A percentile compares a stretch with the other conserved stretches of the same genome.
These are phyloP conservation scores for Murina feae DNA, from an alignment of 2,113 vertebrate genomes.

Conservation along the genomic window DNA sequence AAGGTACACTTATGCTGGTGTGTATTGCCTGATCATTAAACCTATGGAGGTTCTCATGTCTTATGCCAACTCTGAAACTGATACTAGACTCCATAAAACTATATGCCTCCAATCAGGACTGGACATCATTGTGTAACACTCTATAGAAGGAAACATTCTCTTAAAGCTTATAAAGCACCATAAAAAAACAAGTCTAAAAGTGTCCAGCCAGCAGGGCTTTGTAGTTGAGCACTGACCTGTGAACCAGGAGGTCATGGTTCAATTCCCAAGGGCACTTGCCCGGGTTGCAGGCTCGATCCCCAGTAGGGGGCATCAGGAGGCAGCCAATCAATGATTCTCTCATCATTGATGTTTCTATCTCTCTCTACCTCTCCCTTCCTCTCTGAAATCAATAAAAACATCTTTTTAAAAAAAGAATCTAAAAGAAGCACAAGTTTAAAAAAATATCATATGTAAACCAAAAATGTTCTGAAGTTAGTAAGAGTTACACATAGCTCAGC, in stretches of 20 bases:
- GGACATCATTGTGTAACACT: background rate
- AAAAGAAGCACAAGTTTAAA: background rate
- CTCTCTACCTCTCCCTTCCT: too few relatives aligned
- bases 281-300: too few relatives aligned
- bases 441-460: background rate
- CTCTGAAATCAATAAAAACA: too few relatives aligned
- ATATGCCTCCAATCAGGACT: background rate
- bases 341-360: too few relatives aligned
- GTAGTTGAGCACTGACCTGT: too few relatives aligned
- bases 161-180: background rate
- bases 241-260: too few relatives aligned
- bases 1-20: background rate
- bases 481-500: background rate
- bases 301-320: too few relatives aligned
- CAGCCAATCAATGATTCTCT: too few relatives aligned
- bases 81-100: background rate
- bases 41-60: background rate
- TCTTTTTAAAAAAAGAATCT: background rate
- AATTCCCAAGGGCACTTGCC: too few relatives aligned
- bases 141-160: background rate
- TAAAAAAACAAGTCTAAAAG: background rate
- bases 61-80: background rate
- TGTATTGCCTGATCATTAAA: background rate
- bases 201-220: too few relatives aligned
- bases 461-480: background rate